Evolutionary conservation across 1,140 invertebrate genomes (phyloP), one percentile per base, ranked within the genome.

Genomic region (Drosophila baimaii): DNA sequence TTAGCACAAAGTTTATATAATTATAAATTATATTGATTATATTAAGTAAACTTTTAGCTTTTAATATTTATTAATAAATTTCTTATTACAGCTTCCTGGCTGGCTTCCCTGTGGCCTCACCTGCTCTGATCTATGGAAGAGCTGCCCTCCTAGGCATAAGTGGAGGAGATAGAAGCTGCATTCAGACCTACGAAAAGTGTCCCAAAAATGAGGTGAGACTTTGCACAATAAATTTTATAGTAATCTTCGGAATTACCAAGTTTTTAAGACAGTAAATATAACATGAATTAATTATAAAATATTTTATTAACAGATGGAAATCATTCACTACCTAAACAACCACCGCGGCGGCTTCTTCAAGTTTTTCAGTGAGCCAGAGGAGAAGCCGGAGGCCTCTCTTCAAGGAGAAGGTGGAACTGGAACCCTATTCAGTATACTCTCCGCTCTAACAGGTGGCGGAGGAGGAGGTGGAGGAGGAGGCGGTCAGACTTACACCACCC

Each of bases 311-410:
- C 43, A 95, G 27, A 94, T 95, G 64, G 93, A 94, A 79, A 92
- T 97, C 10, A 93, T 97, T 31, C 92, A 96, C 86, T 97, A 97
- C 89, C 92, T 97, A 47, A 97, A 97, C 92, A 97, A 97, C 92
- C 94, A 97, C 86, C 96, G 96, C 62, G 96, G 96, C 41, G 96
- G 96, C 10, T 96, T 97, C 90, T 97, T 97, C 89, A 94, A 95
- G 58, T 96, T 95, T 80, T 97, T 97, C 84, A 94, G 94, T 62
- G 93, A 93, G 25, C 84, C 90, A 56, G 90, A 91, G 59, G 90
- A 91, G 25, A 88, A 71, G 33, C 57, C 77, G 5, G 31, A 59
- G 51, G 51, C 69, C 6, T 33, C 51, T 0, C 70, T 73, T 23
- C 77, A 71, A 54, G 65, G 72, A 13, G 78, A 81, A 21, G 54